Base-by-base conservation (phyloP, 2,888 invertebrate genomes). In the Drosophila neotestacea region DNA sequence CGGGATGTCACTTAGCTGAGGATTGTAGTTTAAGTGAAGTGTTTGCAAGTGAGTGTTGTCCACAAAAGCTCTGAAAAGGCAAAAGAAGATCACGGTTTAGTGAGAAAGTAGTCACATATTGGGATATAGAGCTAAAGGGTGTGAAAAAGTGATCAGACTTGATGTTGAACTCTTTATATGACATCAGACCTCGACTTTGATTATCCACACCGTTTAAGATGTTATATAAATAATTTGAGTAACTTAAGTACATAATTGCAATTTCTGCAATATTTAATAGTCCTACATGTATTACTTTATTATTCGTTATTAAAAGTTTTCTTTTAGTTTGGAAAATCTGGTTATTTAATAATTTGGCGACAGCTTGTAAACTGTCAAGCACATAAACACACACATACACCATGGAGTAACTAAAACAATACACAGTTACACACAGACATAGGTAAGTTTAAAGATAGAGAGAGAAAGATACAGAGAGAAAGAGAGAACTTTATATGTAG, bases 21-120 rank as follows among this genome's bases (percentile, higher is more conserved):
- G 94, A 91, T 97, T 97, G 90, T 96, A 95, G 91, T 96, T 96
- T 93, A 97, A 93, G 92, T 95, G 95, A 80, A 97, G 94, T 74
- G 94, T 94, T 91, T 97, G 96, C 78, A 97, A 93, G 90, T 96
- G 96, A 36, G 97, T 96, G 92, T 97, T 97, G 93, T 97, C 97
- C 69, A 96, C 96, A 91, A 97, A 97, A 58, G 97, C 96, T 91
- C 96, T 94, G 76, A 1, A 70, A 81, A 7, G 2, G 11, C 4
- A 13, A 54, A 3, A 13, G 9, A 41, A 13, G 22, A 30, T 4
- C 6, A 16, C 16, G 16, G 11, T 27, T 27, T n/a, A n/a, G 5
- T 28, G 6, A 44, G 27, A 22, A 11, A 44, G 4, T 6, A 2
- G 4, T 42, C 4, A 10, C 5, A 42, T 10, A 5, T 42, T 4